phyloP scores from a whole-genome alignment of 2,888 invertebrate genomes.

The Podotricha telesiphe region DNA sequence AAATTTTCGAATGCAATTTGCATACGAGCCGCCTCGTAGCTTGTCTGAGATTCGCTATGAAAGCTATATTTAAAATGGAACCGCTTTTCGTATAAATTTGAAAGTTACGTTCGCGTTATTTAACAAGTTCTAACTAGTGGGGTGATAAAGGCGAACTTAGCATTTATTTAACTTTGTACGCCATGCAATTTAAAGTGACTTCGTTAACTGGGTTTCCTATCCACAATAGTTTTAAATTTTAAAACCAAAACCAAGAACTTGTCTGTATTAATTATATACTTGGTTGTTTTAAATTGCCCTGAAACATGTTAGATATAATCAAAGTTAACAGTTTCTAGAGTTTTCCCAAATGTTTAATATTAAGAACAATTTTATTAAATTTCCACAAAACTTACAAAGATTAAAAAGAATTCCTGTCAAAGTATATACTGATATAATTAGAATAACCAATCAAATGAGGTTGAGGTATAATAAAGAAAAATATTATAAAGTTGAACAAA shows the following conservation, averaged over 20 bases:
- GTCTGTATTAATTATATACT: conserved; percentile 2
- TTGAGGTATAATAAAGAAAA: conserved; percentile 3
- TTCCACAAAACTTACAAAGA: no score
- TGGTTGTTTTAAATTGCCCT: background rate
- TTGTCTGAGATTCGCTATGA: conserved; percentile 14
- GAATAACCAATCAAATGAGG: background rate
- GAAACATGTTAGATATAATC: background rate
- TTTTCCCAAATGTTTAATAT: background rate
- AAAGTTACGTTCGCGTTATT: background rate
- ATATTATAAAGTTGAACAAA: conserved; percentile 5
- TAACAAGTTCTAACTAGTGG: conserved; percentile 13
- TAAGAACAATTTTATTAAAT: no score
- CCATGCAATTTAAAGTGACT: conserved; percentile 25
- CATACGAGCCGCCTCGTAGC: conserved; percentile 8
- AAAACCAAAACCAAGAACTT: conserved; percentile 9
- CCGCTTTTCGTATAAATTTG: conserved; percentile 11
- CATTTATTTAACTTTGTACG: conserved; percentile 29
- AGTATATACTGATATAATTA: background rate
- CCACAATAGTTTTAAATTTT: conserved; percentile 12
- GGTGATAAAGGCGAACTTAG: conserved; percentile 26
- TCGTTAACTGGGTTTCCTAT: conserved; percentile 21
- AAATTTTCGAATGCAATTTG: background rate
- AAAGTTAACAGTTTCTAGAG: background rate
- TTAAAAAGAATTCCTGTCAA: no score
- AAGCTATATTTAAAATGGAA: conserved; percentile 19